Evolutionary conservation across 2,113 vertebrate species (phyloP).

Genomic region (Synchiropus splendidus): DNA sequence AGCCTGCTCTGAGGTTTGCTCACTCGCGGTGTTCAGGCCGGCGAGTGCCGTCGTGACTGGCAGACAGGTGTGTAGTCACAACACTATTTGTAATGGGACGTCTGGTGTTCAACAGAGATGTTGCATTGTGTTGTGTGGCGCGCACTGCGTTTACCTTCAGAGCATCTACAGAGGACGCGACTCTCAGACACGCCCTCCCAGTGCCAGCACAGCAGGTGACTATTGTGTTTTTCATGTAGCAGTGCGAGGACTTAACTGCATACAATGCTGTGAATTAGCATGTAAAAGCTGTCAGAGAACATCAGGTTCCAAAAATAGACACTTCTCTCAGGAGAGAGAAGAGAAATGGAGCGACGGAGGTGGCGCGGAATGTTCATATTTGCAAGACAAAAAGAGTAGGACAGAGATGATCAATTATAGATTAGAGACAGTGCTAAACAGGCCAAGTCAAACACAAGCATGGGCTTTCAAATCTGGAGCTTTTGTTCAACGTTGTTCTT

Average conservation of each 20-base stretch:
- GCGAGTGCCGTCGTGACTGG: constrained; percentile 12
- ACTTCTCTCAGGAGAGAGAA: constrained; percentile 31
- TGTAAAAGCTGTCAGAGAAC: constrained; percentile 57
- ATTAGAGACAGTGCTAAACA: constrained; percentile 31
- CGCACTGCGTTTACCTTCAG: too few species aligned
- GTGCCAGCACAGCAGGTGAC: too few species aligned
- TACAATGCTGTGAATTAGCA: constrained; percentile 40
- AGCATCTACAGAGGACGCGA: too few species aligned
- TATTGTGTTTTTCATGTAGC: too few species aligned
- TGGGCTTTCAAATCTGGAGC: too few species aligned
- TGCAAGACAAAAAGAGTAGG: constrained; percentile 29
- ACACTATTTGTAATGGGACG: too few species aligned
- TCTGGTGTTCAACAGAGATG: too few species aligned
- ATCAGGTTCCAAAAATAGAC: constrained; percentile 57
- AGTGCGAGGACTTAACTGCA: constrained; percentile 14
- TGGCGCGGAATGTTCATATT: constrained; percentile 19
- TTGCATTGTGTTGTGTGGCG: too few species aligned
- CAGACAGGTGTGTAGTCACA: too few species aligned
- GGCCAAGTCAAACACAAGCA: neutral
- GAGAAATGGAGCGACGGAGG: constrained; percentile 3
- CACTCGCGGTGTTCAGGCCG: too few species aligned
- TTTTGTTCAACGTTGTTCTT: too few species aligned
- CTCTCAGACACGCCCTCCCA: too few species aligned
- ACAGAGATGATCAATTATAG: constrained; percentile 40
- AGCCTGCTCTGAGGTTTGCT: neutral